Base-by-base conservation (phyloP, 2,797 vertebrate species). In the Echiichthys vipera region DNA sequence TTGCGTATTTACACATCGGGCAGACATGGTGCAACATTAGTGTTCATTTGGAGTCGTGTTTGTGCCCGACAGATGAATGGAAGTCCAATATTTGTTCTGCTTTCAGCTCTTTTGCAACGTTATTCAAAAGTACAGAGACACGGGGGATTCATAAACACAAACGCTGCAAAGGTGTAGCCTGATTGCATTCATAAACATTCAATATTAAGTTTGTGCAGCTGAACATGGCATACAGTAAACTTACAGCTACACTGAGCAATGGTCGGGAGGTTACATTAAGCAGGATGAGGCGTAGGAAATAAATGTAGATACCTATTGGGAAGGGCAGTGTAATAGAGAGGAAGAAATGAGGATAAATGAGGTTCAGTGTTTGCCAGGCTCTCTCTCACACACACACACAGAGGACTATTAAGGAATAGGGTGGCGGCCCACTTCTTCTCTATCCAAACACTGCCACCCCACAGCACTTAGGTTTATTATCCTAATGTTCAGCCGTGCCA, bases 381-480 rank as follows among this genome's bases (percentile, higher is more conserved):
- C 43, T 65, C 42, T 36, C 54, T 1, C 40, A 30, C 59, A 27
- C 47, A 57, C 47, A 49, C 53, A 54, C 55, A 32, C 49, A 62
- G 14, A 49, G 27, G 56, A 61, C 72, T 43, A 46, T 51, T 74
- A 78, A 83, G 27, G 54, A 81, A 75, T 3, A 78, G 70, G 74
- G 81, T 56, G 80, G 67, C 5, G 66, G 54, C 61, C 68, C 39
- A 66, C 39, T 73, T 80, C 75, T 84, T 80, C 45, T 65, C 43
- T 79, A 29, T 88, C 61, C 71, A 86, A 89, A 89, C 78, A 85
- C 76, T 29, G 56, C 58, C 82, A 75, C 58, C 62, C 51, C 50
- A 69, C 47, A 69, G 57, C 64, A 56, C 67, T 70, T 29, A 36
- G 27, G 55, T 85, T 86, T 83, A 84, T 86, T 86, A 78, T 81